A percentile compares a stretch with the other conserved stretches of the same genome.
Conservation (phyloP, 1,140 invertebrate genomes). For the Drosophila jambulina region DNA sequence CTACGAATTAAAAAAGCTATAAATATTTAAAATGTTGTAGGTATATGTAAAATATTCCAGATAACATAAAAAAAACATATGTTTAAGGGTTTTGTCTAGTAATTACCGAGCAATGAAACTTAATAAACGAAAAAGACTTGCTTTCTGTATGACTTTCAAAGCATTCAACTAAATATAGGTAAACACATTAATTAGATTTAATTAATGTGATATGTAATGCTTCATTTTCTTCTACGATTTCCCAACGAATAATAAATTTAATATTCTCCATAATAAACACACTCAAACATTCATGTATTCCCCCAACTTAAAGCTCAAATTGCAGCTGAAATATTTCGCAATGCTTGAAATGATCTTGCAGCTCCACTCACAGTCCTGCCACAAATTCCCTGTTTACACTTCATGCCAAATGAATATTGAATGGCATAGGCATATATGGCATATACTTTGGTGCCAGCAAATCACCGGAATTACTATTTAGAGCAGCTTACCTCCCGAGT, state of each 20-base stretch:
- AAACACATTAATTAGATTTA: not conserved
- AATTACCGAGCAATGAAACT: too few relatives aligned
- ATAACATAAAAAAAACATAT: not conserved
- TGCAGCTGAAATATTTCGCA: not conserved
- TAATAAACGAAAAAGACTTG: not conserved
- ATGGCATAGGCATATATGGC: not conserved
- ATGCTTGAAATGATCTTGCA: not conserved
- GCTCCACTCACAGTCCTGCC: not conserved
- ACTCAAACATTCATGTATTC: not conserved
- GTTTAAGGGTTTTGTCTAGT: not conserved
- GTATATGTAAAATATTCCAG: not conserved
- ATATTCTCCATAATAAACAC: not conserved
- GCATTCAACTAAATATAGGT: too few relatives aligned
- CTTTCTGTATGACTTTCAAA: too few relatives aligned
- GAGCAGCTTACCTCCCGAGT: not conserved
- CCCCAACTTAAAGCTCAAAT: not conserved
- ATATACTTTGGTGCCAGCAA: not conserved
- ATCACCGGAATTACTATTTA: not conserved
- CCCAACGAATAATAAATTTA: not conserved
- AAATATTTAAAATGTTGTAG: too few relatives aligned
- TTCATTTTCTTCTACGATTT: not conserved
- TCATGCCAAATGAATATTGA: constrained; percentile 21
- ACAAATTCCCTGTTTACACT: constrained; percentile 8
- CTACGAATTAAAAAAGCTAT: too few relatives aligned
- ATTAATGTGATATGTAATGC: not conserved